Conservation (phyloP, 1,140 invertebrate genomes). For the Spodoptera frugiperda region DNA sequence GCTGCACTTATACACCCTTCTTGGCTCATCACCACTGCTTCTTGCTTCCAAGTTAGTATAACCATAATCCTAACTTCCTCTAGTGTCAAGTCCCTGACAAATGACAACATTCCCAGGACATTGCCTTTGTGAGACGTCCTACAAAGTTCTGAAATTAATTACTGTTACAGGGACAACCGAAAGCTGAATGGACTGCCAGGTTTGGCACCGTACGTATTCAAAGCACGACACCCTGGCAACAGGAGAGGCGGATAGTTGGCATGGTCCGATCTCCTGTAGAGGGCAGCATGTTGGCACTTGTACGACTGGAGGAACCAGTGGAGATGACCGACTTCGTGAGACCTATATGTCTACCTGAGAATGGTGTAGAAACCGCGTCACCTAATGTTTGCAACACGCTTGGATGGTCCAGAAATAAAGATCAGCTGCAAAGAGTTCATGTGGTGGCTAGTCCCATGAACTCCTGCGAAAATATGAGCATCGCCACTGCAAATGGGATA, state of each 20-base stretch:
- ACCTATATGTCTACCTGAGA: conserved; percentile 91
- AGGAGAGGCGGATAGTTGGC: conserved; percentile 93
- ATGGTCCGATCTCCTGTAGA: conserved; percentile 96
- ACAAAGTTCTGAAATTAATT: neutral
- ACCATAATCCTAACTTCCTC: no score
- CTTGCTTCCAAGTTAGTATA: conserved; percentile 92
- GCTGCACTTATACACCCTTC: conserved; percentile 91
- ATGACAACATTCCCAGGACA: no score
- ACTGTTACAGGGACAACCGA: conserved; percentile 89
- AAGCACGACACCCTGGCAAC: conserved; percentile 94
- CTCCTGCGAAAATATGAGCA: conserved; percentile 93
- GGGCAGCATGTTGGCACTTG: conserved; percentile 93
- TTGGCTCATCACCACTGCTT: conserved; percentile 95
- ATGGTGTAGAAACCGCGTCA: conserved; percentile 70
- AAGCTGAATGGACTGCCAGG: conserved; percentile 93
- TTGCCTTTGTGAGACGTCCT: no score
- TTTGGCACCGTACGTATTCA: conserved; percentile 92
- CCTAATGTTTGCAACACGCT: conserved; percentile 91
- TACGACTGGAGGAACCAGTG: conserved; percentile 92
- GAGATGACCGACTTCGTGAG: conserved; percentile 93
- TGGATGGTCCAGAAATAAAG: conserved; percentile 93
- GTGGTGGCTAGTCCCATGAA: conserved; percentile 91
- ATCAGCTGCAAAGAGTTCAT: conserved; percentile 92
- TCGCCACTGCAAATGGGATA: conserved; percentile 92
- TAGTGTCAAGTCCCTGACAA: no score